phyloP scores from a whole-genome alignment of 2,888 invertebrate species.

The Hirtodrosophila trivittata region DNA sequence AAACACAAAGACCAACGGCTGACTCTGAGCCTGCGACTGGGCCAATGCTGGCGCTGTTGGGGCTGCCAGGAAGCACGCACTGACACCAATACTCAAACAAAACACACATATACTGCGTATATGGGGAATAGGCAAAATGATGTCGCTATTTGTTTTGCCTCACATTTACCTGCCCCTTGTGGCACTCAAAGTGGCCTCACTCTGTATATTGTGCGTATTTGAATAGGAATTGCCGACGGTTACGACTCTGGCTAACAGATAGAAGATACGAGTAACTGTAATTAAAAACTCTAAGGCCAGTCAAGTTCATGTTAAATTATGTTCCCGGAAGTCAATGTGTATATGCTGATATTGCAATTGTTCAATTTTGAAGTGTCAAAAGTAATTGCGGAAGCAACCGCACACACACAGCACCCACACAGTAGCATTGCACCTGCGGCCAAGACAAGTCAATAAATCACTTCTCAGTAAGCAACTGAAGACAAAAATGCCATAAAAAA shows the following conservation, averaged over 20 bases:
- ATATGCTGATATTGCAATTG: not conserved
- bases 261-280: constrained; percentile 45
- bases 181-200: constrained; percentile 35
- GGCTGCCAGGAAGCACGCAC: constrained; percentile 63
- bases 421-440: constrained; percentile 50
- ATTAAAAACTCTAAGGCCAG: constrained; percentile 35
- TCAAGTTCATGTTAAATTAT: constrained; percentile 54
- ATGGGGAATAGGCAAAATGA: constrained; percentile 48
- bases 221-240: constrained; percentile 62
- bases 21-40: not conserved
- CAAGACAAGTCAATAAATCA: constrained; percentile 65
- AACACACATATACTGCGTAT: constrained; percentile 27
- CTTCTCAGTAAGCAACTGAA: constrained; percentile 25
- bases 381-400: constrained; percentile 64
- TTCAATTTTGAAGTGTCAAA: constrained; percentile 26
- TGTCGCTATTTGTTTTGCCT: constrained; percentile 46
- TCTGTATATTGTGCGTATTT: constrained; percentile 33
- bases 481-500: not conserved
- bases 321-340: constrained; percentile 47
- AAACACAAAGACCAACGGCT: constrained; percentile 54
- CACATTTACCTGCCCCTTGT: not conserved
- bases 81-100: constrained; percentile 49
- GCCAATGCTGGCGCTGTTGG: constrained; percentile 14
- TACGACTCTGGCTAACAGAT: constrained; percentile 39
- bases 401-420: constrained; percentile 6